Base-by-base conservation (phyloP, 2,888 invertebrate genomes). In the Agapostemon virescens region DNA sequence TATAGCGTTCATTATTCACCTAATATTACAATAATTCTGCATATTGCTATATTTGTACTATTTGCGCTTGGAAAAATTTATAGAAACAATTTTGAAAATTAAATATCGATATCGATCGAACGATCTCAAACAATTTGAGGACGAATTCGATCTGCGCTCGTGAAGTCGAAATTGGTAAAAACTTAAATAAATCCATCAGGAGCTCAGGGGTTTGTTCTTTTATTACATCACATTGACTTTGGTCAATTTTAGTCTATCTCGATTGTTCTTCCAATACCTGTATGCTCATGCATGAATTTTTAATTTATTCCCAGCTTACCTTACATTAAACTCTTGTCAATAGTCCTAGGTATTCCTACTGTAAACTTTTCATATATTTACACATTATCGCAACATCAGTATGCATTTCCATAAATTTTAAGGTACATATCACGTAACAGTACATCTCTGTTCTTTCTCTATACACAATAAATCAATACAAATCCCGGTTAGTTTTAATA, bases 341-440 rank as follows among this genome's bases (percentile, higher is more conserved):
- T 71, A 45, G 23, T 20, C 23, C 33, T 63, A 33, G 15, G 3
- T 49, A 69, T 17, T 17, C 13, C 63, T 23, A 63, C 30, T 49
- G 36, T 42, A 64, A 42, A 38, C 33, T 20, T 36, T 36, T 26
- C 36, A 83, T 79, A 74, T 88, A 88, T 82, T 74, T 82, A 82
- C 82, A 82, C 58, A 30, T 67, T 63, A 61, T 49, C 70, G 72
- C 81, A 77, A 79, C 79, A 69, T 82, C 75, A 61, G 69, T 77
- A 68, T 64, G 69, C 63, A 71, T 74, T 74, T 70, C 36, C 67
- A 64, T 76, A 58, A 76, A 64, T 78, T 87, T 79, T 79, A 88
- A 88, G 88, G 86, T 88, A 88, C 85, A 77, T 84, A 83, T 78
- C 85, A 83, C 82, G 79, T 82, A 75, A 77, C 67, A 82, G 66